phyloP scores from a whole-genome alignment of 2,797 vertebrate genomes.

The Takifugu ocellatus region DNA sequence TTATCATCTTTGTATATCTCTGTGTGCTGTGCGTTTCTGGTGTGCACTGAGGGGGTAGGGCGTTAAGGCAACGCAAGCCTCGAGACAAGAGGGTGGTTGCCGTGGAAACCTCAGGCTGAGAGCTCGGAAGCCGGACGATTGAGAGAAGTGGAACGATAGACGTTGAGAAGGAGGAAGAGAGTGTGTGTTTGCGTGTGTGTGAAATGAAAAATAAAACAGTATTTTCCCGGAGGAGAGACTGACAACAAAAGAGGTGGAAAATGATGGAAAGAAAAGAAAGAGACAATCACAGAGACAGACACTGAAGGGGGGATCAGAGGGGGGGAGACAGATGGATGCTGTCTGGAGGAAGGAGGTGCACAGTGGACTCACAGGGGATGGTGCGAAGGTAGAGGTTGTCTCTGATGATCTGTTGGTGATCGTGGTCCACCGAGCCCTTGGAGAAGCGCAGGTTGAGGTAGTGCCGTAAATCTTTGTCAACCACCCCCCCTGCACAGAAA shows the following conservation, averaged over 20 bases:
- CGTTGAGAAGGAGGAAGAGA: constrained; percentile 37
- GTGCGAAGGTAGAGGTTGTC: constrained; percentile 99
- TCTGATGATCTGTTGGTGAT: constrained; percentile 98
- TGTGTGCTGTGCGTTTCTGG: constrained; percentile 37
- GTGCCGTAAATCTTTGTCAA: constrained; percentile 98
- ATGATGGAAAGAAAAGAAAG: background rate
- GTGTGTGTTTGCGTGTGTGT: constrained; percentile 17
- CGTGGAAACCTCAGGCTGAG: constrained; percentile 77
- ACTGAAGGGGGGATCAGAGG: constrained; percentile 21
- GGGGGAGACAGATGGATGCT: constrained; percentile 1
- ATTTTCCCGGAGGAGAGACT: constrained; percentile 38
- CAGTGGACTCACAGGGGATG: constrained; percentile 91
- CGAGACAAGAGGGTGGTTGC: constrained; percentile 78
- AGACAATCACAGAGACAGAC: constrained; percentile 21
- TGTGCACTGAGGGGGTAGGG: constrained; percentile 70
- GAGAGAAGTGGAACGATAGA: constrained; percentile 48
- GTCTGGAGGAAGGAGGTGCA: background rate
- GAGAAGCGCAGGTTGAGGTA: constrained; percentile 99
- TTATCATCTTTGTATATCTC: constrained; percentile 21
- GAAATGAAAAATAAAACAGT: constrained; percentile 43
- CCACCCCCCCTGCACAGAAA: constrained; percentile 86
- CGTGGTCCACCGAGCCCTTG: constrained; percentile 98
- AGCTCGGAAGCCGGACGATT: constrained; percentile 57
- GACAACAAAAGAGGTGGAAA: constrained; percentile 12
- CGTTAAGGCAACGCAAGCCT: constrained; percentile 69